Percentiles rank a stretch among this genome's conserved stretches.
These are phyloP conservation scores for Phragmatobia fuliginosa DNA, from an alignment of 2,888 invertebrate genomes.

Conservation along the genomic window DNA sequence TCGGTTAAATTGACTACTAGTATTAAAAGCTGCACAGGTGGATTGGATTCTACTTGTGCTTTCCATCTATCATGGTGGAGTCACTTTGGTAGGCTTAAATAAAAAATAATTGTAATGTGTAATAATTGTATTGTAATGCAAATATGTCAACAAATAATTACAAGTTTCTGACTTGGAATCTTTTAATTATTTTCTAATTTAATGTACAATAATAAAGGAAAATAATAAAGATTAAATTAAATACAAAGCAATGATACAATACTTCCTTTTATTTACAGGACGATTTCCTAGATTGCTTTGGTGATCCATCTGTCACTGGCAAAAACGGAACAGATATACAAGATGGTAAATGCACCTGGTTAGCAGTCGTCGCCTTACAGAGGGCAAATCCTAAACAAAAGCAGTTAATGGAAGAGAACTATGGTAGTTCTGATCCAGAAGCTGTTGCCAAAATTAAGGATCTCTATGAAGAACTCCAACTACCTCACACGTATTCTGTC, in stretches of 20 bases:
- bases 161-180: background rate
- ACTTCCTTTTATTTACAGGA: conserved; percentile 84
- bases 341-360: conserved; percentile 98
- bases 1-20: background rate
- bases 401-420: conserved; percentile 91
- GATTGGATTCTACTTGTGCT: no score
- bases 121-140: no score
- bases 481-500: conserved; percentile 91
- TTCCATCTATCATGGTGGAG: no score
- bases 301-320: conserved; percentile 94
- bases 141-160: background rate
- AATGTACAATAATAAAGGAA: background rate
- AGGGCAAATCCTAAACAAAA: conserved; percentile 90
- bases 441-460: conserved; percentile 90
- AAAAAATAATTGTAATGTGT: no score
- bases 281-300: conserved; percentile 96
- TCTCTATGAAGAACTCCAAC: conserved; percentile 91
- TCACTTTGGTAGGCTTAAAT: no score
- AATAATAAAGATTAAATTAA: background rate
- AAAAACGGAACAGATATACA: conserved; percentile 97
- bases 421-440: conserved; percentile 89
- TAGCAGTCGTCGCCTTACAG: conserved; percentile 95
- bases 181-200: background rate
- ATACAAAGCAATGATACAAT: background rate
- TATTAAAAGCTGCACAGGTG: no score